Percentiles rank a stretch among this genome's conserved stretches.
Conservation (phyloP, 2,113 vertebrate genomes). For the Chloropsis hardwickii region DNA sequence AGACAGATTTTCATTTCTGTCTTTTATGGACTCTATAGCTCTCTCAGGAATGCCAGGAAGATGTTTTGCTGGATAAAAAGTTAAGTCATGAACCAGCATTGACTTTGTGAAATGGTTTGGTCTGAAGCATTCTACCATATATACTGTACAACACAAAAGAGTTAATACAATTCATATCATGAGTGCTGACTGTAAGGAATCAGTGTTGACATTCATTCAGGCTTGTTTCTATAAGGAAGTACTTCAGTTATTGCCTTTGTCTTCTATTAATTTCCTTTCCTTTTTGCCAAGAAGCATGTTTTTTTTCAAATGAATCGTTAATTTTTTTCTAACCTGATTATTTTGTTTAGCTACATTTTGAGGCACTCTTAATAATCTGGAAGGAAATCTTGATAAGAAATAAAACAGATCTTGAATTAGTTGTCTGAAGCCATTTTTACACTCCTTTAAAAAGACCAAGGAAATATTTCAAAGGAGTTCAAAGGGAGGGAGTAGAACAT, state of each 20-base stretch:
- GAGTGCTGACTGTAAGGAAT: background rate
- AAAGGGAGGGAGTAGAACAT: conserved; percentile 30
- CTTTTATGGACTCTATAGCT: background rate
- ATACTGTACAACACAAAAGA: background rate
- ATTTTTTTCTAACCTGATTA: background rate
- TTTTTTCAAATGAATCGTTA: background rate
- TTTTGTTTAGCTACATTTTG: conserved; percentile 44
- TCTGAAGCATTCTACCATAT: background rate
- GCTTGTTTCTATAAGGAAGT: background rate
- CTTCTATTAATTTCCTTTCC: conserved; percentile 8
- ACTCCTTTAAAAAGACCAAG: conserved; percentile 40
- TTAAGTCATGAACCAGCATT: background rate
- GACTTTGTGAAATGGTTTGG: background rate
- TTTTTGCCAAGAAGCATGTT: background rate
- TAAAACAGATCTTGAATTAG: conserved; percentile 5
- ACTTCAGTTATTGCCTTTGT: conserved; percentile 25
- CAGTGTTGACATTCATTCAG: background rate
- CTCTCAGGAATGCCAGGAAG: background rate
- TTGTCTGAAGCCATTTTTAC: conserved; percentile 32
- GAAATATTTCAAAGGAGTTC: conserved; percentile 44
- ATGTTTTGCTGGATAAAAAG: background rate
- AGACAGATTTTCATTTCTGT: conserved; percentile 13
- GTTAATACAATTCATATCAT: background rate
- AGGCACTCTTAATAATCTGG: conserved; percentile 4
- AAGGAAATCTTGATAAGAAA: conserved; percentile 43